These are phyloP conservation scores for Crocallis elinguaria DNA, from an alignment of 2,888 invertebrate species.

Conservation along the genomic window DNA sequence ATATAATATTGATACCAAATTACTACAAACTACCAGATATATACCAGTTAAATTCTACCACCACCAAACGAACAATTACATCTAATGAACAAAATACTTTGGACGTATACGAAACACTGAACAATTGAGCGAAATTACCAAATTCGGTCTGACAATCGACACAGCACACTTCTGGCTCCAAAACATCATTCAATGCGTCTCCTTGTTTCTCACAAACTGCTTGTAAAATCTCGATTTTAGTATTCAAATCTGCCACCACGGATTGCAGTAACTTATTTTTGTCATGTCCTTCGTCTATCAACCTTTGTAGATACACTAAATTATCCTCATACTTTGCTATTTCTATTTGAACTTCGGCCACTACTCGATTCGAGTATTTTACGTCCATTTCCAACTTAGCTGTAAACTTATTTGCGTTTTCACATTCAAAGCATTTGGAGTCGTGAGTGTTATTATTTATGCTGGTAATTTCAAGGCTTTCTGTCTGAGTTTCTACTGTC, in stretches of 20 bases:
- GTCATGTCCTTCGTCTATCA: conserved; percentile 55
- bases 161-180: conserved; percentile 45
- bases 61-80: conserved; percentile 23
- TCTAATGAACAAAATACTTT: conserved; percentile 22
- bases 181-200: conserved; percentile 48
- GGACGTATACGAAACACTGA: conserved; percentile 37
- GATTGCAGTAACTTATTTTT: conserved; percentile 54
- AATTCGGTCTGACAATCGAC: conserved; percentile 55
- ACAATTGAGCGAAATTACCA: conserved; percentile 40
- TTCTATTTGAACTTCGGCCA: conserved; percentile 55
- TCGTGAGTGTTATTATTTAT: conserved; percentile 52
- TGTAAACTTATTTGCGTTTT: conserved; percentile 46
- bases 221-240: conserved; percentile 56
- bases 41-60: conserved; percentile 17
- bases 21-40: background rate
- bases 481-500: conserved; percentile 20
- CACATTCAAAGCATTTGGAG: conserved; percentile 60
- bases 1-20: background rate
- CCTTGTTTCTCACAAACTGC: conserved; percentile 53
- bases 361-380: conserved; percentile 42
- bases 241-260: conserved; percentile 52
- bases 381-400: conserved; percentile 58
- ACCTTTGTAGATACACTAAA: conserved; percentile 53
- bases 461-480: conserved; percentile 1
- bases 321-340: conserved; percentile 62